Conservation (phyloP, 2,797 vertebrate species). For the Epinephelus malabaricus region DNA sequence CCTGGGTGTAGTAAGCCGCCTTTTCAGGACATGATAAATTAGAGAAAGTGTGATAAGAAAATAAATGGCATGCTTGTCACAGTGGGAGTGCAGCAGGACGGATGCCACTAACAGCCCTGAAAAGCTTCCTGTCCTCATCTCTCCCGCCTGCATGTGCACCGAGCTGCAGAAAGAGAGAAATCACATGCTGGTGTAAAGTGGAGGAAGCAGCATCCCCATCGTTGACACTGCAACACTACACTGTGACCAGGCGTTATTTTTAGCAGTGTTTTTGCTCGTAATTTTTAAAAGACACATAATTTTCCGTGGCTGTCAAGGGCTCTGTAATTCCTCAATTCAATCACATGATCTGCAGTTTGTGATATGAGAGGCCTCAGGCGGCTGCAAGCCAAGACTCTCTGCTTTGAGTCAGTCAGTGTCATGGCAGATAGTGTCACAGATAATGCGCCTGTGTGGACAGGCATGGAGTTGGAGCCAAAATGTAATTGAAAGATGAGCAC, state of each 20-base stretch:
- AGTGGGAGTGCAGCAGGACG: slow-evolving; percentile 43
- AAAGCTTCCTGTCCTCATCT: slow-evolving; percentile 32
- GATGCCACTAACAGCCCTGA: slow-evolving; percentile 42
- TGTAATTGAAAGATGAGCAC: slow-evolving; percentile 51
- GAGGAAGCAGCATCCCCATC: slow-evolving; percentile 48
- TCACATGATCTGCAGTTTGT: slow-evolving; percentile 65
- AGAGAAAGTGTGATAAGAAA: slow-evolving; percentile 66
- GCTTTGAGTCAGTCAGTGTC: slow-evolving; percentile 53
- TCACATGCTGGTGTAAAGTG: slow-evolving; percentile 33
- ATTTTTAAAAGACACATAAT: slow-evolving; percentile 47
- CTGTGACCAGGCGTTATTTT: slow-evolving; percentile 54
- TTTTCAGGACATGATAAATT: slow-evolving; percentile 59
- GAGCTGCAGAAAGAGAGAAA: slow-evolving; percentile 42
- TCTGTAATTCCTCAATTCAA: slow-evolving; percentile 54
- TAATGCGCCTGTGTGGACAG: slow-evolving; percentile 50
- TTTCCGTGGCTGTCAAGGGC: slow-evolving; percentile 43
- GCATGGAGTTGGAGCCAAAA: slow-evolving; percentile 37
- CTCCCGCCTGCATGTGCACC: slow-evolving; percentile 19
- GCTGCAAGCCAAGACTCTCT: slow-evolving; percentile 45
- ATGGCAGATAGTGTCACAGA: slow-evolving; percentile 49
- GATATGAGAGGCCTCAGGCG: slow-evolving; percentile 39
- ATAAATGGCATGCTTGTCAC: slow-evolving; percentile 62
- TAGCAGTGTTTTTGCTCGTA: slow-evolving; percentile 43
- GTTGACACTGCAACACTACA: slow-evolving; percentile 47
- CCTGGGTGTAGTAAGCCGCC: slow-evolving; percentile 55